Evolutionary conservation across 2,888 invertebrate species (phyloP), one percentile per base, ranked within the genome.

Genomic region (Protonemura montana): DNA sequence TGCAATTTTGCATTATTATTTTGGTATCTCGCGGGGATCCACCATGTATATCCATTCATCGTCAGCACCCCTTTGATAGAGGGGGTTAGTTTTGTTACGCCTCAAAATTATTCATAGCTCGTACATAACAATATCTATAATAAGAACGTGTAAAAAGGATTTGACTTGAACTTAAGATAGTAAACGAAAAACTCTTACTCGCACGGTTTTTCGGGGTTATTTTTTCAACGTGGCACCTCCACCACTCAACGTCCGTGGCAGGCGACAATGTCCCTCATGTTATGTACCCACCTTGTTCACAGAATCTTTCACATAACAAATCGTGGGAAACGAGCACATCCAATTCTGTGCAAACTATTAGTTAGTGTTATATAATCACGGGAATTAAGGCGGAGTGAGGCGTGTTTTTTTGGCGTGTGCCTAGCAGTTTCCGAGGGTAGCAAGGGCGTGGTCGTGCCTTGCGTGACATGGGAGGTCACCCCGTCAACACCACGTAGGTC

Each of bases 371-470:
- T 59, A 13, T 59, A 59, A 59, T 59, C 59, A 59, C 59, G 59
- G 7, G 59, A 59, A 59, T 59, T 28, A 78, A 28, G 78, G 78
- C 78, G 78, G 78, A 27, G 6, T 10, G 3, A n/a, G 78, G n/a
- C 78, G 78, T 78, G 26, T 26, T 27, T 78, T n/a, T 78, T 78
- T 28, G 78, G 78, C 78, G 78, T 78, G 78, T 28, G 78, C 26
- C 28, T 2, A 35, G 78, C 6, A 25, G n/a, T n/a, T n/a, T n/a
- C 78, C 59, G 59, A 21, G 59, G 59, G 59, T 59, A 21, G 59
- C 89, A 88, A 89, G 89, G 89, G 89, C 89, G 89, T 90, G 90
- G 89, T 89, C 88, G 88, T 89, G 59, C 59, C 7, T 2, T 88
- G 89, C 89, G 88, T 86, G 89, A 78, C 78, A 59, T 59, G 59